Evolutionary conservation across 2,797 vertebrate genomes (phyloP), one percentile per base, ranked within the genome.

Genomic region (Craterocephalus amniculus): DNA sequence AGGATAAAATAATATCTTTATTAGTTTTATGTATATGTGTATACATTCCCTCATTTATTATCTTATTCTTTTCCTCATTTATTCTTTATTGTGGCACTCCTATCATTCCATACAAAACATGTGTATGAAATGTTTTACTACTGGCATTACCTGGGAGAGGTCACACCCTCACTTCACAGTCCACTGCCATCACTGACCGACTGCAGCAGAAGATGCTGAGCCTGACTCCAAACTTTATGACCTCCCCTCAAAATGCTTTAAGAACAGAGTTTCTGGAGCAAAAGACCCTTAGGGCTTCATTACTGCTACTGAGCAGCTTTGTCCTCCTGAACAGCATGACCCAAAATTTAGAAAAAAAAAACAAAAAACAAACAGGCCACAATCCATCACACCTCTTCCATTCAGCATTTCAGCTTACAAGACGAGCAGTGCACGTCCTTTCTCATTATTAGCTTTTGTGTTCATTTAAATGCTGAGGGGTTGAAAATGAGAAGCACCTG

Each of bases 61-160:
- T n/a, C n/a, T n/a, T n/a, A n/a, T n/a, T n/a, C n/a, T n/a, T n/a
- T n/a, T n/a, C n/a, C n/a, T n/a, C n/a, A n/a, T n/a, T n/a, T n/a
- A n/a, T n/a, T n/a, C n/a, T n/a, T n/a, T n/a, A n/a, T n/a, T n/a
- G n/a, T n/a, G n/a, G n/a, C n/a, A n/a, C n/a, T n/a, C n/a, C n/a
- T n/a, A n/a, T n/a, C n/a, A n/a, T n/a, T n/a, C n/a, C n/a, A n/a
- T n/a, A n/a, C n/a, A n/a, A n/a, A n/a, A 43, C 22, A 64, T 24
- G 58, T 4, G 22, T 4, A 9, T 0, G 49, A 40, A 58, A 63
- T 26, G 38, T 26, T 31, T 0, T 20, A 34, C 20, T 5, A 40
- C 59, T 31, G 29, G 29, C 6, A 57, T 67, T 48, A 59, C 55
- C 84, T 87, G 84, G 63, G 67, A 90, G 86, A 63, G 79, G 88